Evolutionary conservation across 2,113 vertebrate species (phyloP), one percentile per base, ranked within the genome.

Genomic region (Chaenocephalus aceratus): DNA sequence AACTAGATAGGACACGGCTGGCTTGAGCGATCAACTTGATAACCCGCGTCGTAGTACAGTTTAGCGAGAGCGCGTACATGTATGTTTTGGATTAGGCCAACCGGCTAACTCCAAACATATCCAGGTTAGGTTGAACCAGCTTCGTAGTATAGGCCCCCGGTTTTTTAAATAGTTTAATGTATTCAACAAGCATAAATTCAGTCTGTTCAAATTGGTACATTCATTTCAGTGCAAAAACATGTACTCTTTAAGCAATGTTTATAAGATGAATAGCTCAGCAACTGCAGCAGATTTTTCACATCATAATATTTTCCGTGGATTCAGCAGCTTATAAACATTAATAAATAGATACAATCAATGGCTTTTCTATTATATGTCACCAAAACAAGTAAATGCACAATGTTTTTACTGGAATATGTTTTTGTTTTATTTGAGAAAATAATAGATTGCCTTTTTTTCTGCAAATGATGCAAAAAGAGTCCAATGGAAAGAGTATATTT

Each of bases 381-480:
- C 41, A n/a, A 16, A 49, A 41, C 16, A 60, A 74, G 30, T 2
- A 5, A 30, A 57, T 44, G 34, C 15, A 44, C 13, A 4, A 70
- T n/a, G 3, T 51, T 49, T 72, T 3, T 1, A 41, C 0, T 0
- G 4, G 18, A 6, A 21, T 30, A 12, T 76, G 18, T 51, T 54
- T 63, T 64, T 3, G n/a, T 60, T 63, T 49, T 34, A 3, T 45
- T 2, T 30, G 10, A 51, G 18, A 57, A 36, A 48, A 58, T 58
- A 41, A 44, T 26, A 0, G 44, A 2, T 65, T 69, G 45, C 18
- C 26, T 57, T 30, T 8, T 73, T 63, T 76, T 34, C 61, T 61
- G 49, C 52, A 72, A 34, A 64, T 53, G 69, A 84, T 79, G 64
- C 45, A 86, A 70, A 26, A 87, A 72, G 46, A 67, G 41, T 79